Evolutionary conservation across 2,888 invertebrate species (phyloP).

Genomic region (Lasioglossum malachurum): DNA sequence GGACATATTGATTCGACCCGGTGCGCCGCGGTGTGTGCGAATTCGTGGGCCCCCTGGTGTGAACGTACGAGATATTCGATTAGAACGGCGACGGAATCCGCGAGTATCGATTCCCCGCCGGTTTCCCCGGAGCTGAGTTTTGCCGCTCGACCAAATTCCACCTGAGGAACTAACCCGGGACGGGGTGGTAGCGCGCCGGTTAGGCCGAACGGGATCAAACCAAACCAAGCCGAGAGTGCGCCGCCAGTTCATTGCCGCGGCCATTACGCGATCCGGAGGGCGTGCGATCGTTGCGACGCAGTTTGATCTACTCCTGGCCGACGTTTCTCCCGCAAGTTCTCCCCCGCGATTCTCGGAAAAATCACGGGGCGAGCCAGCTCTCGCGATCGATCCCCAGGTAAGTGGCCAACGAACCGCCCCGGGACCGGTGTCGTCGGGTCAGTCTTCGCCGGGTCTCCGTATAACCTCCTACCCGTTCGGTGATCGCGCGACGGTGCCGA

Average conservation of each 20-base stretch:
- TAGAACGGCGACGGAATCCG: not conserved
- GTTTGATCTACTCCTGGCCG: slow-evolving; percentile 2
- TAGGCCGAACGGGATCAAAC: not conserved
- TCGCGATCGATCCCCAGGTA: slow-evolving; percentile 12
- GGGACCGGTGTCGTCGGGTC: not conserved
- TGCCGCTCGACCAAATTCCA: not conserved
- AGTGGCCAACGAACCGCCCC: slow-evolving; percentile 2
- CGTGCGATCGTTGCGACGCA: slow-evolving; percentile 42
- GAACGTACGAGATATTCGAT: not conserved
- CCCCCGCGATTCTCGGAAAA: not conserved
- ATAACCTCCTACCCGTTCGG: slow-evolving; percentile 28
- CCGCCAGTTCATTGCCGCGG: slow-evolving; percentile 49
- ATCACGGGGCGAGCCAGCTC: too few relatives aligned
- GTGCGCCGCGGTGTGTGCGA: slow-evolving; percentile 14
- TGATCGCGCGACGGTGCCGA: not conserved
- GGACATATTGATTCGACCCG: slow-evolving; percentile 59
- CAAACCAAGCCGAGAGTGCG: slow-evolving; percentile 24
- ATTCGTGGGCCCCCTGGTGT: slow-evolving; percentile 17
- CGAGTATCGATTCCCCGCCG: not conserved
- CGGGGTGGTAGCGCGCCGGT: slow-evolving; percentile 3
- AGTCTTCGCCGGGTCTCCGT: slow-evolving; percentile 16
- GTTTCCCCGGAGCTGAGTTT: not conserved
- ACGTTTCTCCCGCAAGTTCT: not conserved
- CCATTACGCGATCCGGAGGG: slow-evolving; percentile 56
- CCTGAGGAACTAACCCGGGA: not conserved